Conservation (phyloP, 1,140 invertebrate genomes). For the Eupristina koningsbergeri region DNA sequence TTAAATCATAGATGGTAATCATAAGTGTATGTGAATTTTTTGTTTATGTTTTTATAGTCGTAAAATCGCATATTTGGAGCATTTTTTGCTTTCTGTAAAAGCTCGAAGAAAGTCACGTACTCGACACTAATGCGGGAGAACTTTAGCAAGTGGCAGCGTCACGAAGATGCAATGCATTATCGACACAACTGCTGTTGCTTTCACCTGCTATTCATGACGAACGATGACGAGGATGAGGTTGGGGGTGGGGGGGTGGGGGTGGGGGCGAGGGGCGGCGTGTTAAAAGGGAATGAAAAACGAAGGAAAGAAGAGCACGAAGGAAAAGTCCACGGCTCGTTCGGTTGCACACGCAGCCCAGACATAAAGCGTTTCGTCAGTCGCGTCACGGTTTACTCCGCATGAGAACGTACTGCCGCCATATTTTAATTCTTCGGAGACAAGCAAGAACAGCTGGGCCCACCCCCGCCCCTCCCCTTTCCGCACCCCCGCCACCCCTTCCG, state of each 20-base stretch:
- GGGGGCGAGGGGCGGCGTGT: background rate
- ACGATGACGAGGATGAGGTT: slow-evolving; percentile 17
- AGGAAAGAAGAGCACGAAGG: slow-evolving; percentile 23
- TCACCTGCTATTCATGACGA: background rate
- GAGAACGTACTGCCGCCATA: slow-evolving; percentile 72
- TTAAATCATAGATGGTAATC: too few relatives aligned
- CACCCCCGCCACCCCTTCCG: slow-evolving; percentile 42
- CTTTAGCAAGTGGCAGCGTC: slow-evolving; percentile 35
- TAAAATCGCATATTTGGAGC: background rate
- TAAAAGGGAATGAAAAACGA: slow-evolving; percentile 35
- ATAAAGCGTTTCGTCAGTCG: slow-evolving; percentile 68
- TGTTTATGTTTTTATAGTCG: too few relatives aligned
- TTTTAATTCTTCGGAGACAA: slow-evolving; percentile 74
- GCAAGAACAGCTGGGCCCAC: slow-evolving; percentile 18
- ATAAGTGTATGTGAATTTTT: too few relatives aligned
- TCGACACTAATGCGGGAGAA: slow-evolving; percentile 29
- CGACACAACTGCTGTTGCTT: slow-evolving; percentile 31
- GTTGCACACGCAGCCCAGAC: slow-evolving; percentile 10
- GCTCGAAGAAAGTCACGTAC: slow-evolving; percentile 30
- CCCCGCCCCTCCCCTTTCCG: slow-evolving; percentile 43
- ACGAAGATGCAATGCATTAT: slow-evolving; percentile 50
- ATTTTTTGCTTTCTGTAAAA: slow-evolving; percentile 1
- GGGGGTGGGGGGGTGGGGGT: background rate
- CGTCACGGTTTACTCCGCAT: slow-evolving; percentile 69
- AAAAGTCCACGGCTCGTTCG: background rate